Conservation (phyloP, 2,888 invertebrate species). For the Artemia sinica region DNA sequence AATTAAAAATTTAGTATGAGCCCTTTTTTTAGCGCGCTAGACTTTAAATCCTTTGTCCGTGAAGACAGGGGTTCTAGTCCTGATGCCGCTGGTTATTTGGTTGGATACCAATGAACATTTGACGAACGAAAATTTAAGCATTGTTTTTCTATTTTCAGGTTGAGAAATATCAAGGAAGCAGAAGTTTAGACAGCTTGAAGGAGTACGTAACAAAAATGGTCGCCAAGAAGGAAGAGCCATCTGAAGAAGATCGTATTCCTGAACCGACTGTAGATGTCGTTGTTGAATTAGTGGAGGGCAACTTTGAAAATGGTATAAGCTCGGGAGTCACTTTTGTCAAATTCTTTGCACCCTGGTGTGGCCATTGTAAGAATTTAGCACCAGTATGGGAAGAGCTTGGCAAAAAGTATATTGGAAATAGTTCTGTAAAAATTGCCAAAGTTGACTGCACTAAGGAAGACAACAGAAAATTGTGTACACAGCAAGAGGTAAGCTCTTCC, state of each 20-base stretch:
- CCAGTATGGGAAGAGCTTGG: slow-evolving; percentile 69
- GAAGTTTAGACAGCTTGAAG: slow-evolving; percentile 50
- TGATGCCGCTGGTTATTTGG: too few species aligned
- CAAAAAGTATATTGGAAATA: slow-evolving; percentile 44
- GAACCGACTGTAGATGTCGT: slow-evolving; percentile 36
- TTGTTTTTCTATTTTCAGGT: slow-evolving; percentile 36
- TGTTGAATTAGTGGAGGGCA: slow-evolving; percentile 46
- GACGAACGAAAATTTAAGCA: too few species aligned
- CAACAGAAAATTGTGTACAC: slow-evolving; percentile 51
- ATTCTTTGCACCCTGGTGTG: slow-evolving; percentile 78
- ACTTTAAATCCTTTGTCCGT: too few species aligned
- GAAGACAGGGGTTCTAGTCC: too few species aligned
- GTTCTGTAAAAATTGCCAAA: slow-evolving; percentile 51
- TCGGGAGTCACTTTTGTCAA: slow-evolving; percentile 61
- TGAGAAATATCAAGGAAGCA: slow-evolving; percentile 52
- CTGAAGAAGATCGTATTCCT: slow-evolving; percentile 29
- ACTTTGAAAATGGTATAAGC: slow-evolving; percentile 50
- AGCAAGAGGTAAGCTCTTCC: slow-evolving; percentile 44
- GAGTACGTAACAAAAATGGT: slow-evolving; percentile 52
- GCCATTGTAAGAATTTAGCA: slow-evolving; percentile 66
- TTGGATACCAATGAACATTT: too few species aligned
- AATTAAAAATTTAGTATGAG: too few species aligned
- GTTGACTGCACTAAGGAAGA: slow-evolving; percentile 61
- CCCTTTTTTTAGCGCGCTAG: too few species aligned
- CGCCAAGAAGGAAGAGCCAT: slow-evolving; percentile 30